Evolutionary conservation across 2,797 vertebrate genomes (phyloP), one percentile per base, ranked within the genome.

Genomic region (Bovichtus variegatus): DNA sequence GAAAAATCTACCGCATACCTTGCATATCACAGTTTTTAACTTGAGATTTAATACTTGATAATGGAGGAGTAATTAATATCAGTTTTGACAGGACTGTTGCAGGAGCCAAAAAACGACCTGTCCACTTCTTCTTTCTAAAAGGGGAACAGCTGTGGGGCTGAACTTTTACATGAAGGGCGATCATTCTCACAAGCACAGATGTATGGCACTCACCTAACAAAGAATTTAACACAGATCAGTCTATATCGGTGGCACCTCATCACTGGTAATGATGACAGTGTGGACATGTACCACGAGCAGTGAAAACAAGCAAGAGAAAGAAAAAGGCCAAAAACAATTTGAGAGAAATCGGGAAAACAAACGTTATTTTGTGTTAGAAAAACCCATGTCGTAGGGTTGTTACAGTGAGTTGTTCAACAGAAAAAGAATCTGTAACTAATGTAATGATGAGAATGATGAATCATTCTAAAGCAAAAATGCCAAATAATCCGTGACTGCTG

Each of bases 41-140:
- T 23, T 18, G 18, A 64, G 72, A 82, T 84, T 73, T 71, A 80
- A 68, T 15, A 36, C 40, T 71, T 69, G 64, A 82, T 76, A 78
- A 72, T 6, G n/a, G 43, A 70, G 12, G 49, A 58, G 9, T 19
- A 21, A 71, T 81, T 70, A 29, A 68, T 64, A 60, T 43, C 18
- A 36, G 19, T 50, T 83, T 19, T 72, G 74, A 75, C 74, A 83
- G 59, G 53, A 53, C 38, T 23, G 38, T 13, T 60, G 59, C 61
- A 38, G 29, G 65, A 77, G 78, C 43, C 31, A 38, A 61, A 71
- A 57, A 76, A 80, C 38, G 55, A 69, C 46, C 29, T 79, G 72
- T 66, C 54, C 63, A 36, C 31, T 46, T 72, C 19, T 6, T 38
- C 29, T 49, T 44, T 59, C 51, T 68, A 58, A 83, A 73, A 41